Evolutionary conservation across 2,888 invertebrate species (phyloP), one percentile per base, ranked within the genome.

Genomic region (Aleiodes leptofemur): DNA sequence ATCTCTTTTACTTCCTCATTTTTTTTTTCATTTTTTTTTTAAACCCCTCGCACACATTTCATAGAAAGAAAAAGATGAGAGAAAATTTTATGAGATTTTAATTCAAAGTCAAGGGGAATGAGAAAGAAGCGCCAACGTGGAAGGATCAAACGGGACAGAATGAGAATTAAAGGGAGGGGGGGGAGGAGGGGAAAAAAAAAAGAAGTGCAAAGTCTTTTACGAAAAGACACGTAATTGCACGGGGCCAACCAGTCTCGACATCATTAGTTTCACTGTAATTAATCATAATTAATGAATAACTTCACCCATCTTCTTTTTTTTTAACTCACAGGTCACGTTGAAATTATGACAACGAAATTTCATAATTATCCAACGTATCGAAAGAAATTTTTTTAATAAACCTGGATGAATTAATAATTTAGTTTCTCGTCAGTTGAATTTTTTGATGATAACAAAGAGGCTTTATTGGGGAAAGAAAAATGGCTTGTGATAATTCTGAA

Each of bases 51-150:
- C 38, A 5, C 38, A 38, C 38, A 38, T 38, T 38, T 43, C 43
- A 50, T 50, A 34, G 16, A 11, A 16, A 16, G 23, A 31, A n/a
- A 64, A 53, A 72, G 71, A 73, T 29, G 48, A 50, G 43, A 53
- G 53, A 59, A 38, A 51, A 80, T 78, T 81, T 86, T 87, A 86
- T 86, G 83, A 82, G 84, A 87, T 87, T 87, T 87, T 86, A 86
- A 87, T 86, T 86, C 87, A 86, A 80, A 79, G 79, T 76, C 76
- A 68, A 64, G 29, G 14, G 9, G 59, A 16, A 34, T 23, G 61
- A 61, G 69, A 72, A 69, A 73, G 70, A 43, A 43, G 43, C 43
- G 43, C 43, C 9, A 43, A 43, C 43, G 43, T 73, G 53, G 56
- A 68, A 73, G 74, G 66, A 50, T 68, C 53, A 64, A 55, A 72